Conservation (phyloP, 2,113 vertebrate genomes). For the Catharus fuscescens region DNA sequence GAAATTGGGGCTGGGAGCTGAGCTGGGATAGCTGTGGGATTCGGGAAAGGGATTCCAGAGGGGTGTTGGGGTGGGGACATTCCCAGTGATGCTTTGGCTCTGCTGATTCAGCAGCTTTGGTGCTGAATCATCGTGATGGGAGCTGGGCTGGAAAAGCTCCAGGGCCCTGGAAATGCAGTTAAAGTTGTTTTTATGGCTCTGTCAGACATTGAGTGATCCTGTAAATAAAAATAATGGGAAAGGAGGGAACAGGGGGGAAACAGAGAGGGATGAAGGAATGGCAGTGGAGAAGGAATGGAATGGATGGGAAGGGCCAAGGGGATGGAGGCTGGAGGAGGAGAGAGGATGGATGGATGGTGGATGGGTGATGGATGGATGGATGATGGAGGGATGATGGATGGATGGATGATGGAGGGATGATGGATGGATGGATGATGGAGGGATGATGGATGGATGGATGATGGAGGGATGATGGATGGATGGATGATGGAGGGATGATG, state of each 20-base stretch:
- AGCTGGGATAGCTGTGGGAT: fast-evolving
- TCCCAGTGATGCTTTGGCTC: background rate
- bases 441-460: no score
- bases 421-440: no score
- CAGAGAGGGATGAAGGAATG: background rate
- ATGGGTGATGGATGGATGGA: no score
- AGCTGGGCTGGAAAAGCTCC: background rate
- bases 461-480: no score
- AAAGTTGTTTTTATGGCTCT: fast-evolving
- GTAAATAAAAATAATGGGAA: background rate
- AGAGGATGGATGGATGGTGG: background rate
- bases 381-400: no score
- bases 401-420: no score
- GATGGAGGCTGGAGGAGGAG: background rate
- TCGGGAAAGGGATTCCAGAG: background rate
- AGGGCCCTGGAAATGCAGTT: background rate
- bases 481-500: no score
- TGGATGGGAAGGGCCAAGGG: background rate
- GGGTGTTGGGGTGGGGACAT: background rate
- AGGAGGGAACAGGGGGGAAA: background rate
- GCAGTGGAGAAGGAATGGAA: fast-evolving
- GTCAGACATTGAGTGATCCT: background rate
- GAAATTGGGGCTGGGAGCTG: background rate
- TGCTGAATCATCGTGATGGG: background rate
- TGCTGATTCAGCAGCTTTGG: background rate